Evolutionary conservation across 2,113 vertebrate species (phyloP).

Genomic region (Prunella fulvescens): DNA sequence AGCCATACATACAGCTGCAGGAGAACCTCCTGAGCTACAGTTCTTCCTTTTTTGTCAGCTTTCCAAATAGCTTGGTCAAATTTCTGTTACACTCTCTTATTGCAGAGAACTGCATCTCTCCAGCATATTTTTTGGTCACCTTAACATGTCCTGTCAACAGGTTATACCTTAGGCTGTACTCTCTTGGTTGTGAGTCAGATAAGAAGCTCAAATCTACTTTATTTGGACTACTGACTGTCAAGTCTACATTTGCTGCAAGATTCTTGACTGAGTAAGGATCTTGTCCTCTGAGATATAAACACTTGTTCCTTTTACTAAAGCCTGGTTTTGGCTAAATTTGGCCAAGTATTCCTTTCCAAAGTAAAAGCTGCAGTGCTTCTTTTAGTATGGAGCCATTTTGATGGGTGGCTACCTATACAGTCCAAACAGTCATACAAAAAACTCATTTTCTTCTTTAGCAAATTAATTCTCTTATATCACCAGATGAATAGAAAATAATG

Average conservation of each 20-base stretch:
- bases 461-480: neutral
- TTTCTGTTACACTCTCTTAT: neutral
- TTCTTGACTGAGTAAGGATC: neutral
- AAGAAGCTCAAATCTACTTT: neutral
- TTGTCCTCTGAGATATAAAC: neutral
- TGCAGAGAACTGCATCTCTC: neutral
- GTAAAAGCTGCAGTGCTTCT: neutral
- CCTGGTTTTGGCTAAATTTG: neutral
- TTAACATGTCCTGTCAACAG: neutral
- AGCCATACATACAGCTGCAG: neutral
- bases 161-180: neutral
- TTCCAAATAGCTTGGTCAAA: neutral
- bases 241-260: neutral
- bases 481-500: neutral
- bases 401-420: neutral
- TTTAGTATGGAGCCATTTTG: neutral
- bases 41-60: neutral
- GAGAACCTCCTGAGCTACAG: neutral
- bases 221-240: neutral
- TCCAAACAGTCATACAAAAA: neutral
- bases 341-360: neutral
- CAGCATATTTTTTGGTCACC: neutral
- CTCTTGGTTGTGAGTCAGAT: neutral
- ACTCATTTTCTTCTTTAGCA: neutral
- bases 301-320: neutral